Conservation (phyloP, 2,797 vertebrate species). For the Harpagifer antarcticus region DNA sequence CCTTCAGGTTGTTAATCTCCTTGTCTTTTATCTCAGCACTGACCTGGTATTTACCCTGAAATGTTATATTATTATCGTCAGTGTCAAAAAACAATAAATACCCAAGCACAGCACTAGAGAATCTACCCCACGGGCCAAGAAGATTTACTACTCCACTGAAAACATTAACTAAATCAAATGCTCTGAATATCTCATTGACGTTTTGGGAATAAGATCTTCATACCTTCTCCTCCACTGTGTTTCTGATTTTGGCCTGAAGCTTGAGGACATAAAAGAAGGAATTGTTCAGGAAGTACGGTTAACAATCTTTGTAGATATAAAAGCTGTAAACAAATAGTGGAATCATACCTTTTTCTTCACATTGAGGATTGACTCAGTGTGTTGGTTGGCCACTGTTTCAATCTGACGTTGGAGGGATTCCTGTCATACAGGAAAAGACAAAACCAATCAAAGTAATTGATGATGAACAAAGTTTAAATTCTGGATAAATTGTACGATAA, state of each 20-base stretch:
- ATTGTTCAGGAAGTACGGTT: constrained; percentile 23
- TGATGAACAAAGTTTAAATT: background rate
- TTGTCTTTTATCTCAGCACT: constrained; percentile 92
- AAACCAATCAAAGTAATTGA: constrained; percentile 1
- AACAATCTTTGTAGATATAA: constrained; percentile 5
- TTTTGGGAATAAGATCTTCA: constrained; percentile 21
- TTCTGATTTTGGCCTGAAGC: constrained; percentile 91
- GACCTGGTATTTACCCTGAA: constrained; percentile 91
- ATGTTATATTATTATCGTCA: constrained; percentile 66
- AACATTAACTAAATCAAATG: constrained; percentile 55
- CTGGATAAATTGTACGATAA: background rate
- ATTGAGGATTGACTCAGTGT: constrained; percentile 84
- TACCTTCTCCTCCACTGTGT: constrained; percentile 94
- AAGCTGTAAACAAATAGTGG: background rate
- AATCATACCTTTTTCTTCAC: constrained; percentile 91
- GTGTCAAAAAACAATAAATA: constrained; percentile 63
- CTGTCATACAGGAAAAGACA: constrained; percentile 72
- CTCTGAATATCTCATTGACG: background rate
- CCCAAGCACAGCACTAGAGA: constrained; percentile 36
- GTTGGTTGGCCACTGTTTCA: constrained; percentile 83
- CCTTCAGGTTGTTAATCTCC: constrained; percentile 92
- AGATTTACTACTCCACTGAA: constrained; percentile 48
- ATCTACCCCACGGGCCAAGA: constrained; percentile 45
- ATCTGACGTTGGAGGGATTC: constrained; percentile 88
- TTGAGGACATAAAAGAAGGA: constrained; percentile 55